Conservation (phyloP, 2,888 invertebrate genomes). For the Hemithea aestivaria region DNA sequence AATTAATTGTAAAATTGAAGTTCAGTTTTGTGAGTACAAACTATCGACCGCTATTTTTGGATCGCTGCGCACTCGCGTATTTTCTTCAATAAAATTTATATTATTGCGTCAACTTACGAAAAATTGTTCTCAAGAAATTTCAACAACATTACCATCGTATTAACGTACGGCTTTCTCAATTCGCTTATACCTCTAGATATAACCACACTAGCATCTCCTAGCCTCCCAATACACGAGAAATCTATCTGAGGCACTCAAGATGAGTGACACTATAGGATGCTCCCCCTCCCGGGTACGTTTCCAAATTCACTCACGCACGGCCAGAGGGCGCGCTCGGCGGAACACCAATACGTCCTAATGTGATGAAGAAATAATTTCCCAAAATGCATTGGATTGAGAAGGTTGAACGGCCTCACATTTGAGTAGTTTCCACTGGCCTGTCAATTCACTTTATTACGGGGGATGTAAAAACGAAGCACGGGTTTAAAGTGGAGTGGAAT, state of each 20-base stretch:
- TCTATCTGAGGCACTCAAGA: slow-evolving; percentile 28
- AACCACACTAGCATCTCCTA: neutral
- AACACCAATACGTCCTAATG: slow-evolving; percentile 66
- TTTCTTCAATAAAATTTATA: too few relatives aligned
- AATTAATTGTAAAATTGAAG: too few relatives aligned
- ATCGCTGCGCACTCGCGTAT: too few relatives aligned
- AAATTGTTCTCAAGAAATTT: too few relatives aligned
- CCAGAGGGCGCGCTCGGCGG: slow-evolving; percentile 63
- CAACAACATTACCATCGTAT: too few relatives aligned
- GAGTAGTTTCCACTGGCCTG: slow-evolving; percentile 59
- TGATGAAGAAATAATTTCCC: slow-evolving; percentile 71
- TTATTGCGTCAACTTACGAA: too few relatives aligned
- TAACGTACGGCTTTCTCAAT: too few relatives aligned
- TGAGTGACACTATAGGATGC: slow-evolving; percentile 37
- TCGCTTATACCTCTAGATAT: too few relatives aligned
- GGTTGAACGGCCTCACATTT: slow-evolving; percentile 47
- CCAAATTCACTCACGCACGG: slow-evolving; percentile 66
- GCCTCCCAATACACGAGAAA: slow-evolving; percentile 16
- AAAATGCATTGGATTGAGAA: slow-evolving; percentile 70
- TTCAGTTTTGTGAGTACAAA: too few relatives aligned
- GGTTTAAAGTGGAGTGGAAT: too few relatives aligned
- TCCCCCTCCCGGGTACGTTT: slow-evolving; percentile 32
- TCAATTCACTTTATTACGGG: slow-evolving; percentile 63
- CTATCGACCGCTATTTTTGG: too few relatives aligned
- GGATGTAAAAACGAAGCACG: slow-evolving; percentile 19